Evolutionary conservation across 2,797 vertebrate genomes (phyloP).

Genomic region (Hylomyscus alleni): DNA sequence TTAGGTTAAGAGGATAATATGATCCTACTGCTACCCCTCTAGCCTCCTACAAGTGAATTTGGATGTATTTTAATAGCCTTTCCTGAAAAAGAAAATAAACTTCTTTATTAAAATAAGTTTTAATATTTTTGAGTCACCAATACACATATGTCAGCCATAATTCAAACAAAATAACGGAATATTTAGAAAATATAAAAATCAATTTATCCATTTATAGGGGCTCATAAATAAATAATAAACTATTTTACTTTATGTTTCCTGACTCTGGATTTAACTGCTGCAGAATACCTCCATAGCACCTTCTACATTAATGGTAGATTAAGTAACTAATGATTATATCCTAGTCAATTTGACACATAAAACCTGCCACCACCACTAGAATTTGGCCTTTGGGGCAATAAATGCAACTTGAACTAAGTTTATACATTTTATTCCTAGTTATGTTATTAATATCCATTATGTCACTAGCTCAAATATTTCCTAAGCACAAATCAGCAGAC

Average conservation of each 20-base stretch:
- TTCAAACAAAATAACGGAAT: slow-evolving; percentile 18
- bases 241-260: slow-evolving; percentile 24
- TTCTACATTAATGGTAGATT: neutral
- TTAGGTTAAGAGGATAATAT: slow-evolving; percentile 22
- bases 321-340: neutral
- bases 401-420: slow-evolving; percentile 3
- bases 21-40: neutral
- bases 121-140: slow-evolving; percentile 26
- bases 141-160: neutral
- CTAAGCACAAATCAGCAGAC: neutral
- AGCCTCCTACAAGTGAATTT: slow-evolving; percentile 39
- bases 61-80: slow-evolving; percentile 27
- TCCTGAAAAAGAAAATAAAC: slow-evolving; percentile 44
- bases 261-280: neutral
- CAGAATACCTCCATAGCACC: neutral
- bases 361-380: neutral
- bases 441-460: neutral
- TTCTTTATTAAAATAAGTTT: slow-evolving; percentile 39
- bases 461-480: neutral
- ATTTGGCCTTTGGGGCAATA: slow-evolving; percentile 33
- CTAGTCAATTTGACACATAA: neutral
- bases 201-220: neutral
- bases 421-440: neutral
- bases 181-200: neutral
- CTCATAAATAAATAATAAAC: neutral